Conservation (phyloP, 1,140 invertebrate genomes). For the Leucophenga varia region DNA sequence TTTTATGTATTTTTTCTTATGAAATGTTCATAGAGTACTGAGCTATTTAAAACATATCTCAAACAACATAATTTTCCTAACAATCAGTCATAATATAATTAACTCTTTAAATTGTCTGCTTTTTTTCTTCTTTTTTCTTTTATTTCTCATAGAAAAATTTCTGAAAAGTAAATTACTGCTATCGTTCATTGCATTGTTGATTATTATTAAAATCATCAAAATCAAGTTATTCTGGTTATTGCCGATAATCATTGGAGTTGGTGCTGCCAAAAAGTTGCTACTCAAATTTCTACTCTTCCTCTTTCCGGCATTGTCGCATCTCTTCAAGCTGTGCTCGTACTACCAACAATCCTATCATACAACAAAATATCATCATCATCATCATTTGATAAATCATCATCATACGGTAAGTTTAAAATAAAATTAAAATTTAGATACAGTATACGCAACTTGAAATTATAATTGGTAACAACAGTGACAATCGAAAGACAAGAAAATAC, state of each 20-base stretch:
- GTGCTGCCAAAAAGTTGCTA: conserved; percentile 78
- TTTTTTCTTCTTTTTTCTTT: conserved; percentile 5
- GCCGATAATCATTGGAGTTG: conserved; percentile 72
- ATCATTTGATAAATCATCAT: conserved; percentile 71
- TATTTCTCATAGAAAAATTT: conserved; percentile 68
- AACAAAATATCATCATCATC: conserved; percentile 78
- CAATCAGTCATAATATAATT: no score
- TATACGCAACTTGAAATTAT: no score
- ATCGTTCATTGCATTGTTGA: conserved; percentile 69
- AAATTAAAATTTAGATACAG: no score
- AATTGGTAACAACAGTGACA: no score
- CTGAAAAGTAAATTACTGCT: conserved; percentile 73
- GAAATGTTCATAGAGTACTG: no score
- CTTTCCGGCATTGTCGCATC: conserved; percentile 76
- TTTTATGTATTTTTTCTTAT: no score
- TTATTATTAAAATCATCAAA: conserved; percentile 79
- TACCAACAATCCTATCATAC: conserved; percentile 70
- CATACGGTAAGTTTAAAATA: conserved; percentile 58
- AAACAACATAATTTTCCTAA: no score
- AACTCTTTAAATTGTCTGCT: no score
- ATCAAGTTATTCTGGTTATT: conserved; percentile 75
- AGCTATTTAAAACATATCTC: no score
- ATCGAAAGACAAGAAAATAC: no score
- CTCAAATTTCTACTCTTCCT: conserved; percentile 77
- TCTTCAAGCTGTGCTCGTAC: conserved; percentile 81